Percentiles rank a stretch among this genome's conserved stretches.
phyloP scores from a whole-genome alignment of 2,888 invertebrate species.

The Thymelicus lineola region DNA sequence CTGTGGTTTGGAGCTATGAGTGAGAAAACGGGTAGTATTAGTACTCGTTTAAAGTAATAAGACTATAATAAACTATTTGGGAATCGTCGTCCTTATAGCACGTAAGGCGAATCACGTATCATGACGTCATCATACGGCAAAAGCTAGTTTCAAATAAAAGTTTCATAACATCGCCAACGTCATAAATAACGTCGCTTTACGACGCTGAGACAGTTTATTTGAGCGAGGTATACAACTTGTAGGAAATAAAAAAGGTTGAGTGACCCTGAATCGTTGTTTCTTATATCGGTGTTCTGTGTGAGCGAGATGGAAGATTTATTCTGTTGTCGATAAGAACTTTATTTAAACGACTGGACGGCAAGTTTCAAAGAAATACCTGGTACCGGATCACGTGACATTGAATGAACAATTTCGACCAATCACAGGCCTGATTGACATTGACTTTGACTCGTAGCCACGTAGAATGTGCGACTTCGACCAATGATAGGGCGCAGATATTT shows the following conservation, averaged over 20 bases:
- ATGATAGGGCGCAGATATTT: no score
- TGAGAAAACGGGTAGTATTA: no score
- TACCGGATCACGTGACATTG: no score
- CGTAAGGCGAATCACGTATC: not conserved
- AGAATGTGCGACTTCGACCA: no score
- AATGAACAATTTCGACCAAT: no score
- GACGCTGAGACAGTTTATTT: conserved; percentile 14
- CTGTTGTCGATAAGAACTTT: no score
- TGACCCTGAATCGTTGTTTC: not conserved
- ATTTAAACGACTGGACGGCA: no score
- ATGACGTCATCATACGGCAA: conserved; percentile 3
- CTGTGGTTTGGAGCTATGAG: no score
- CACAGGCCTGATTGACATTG: no score
- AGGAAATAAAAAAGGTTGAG: not conserved
- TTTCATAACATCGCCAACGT: conserved; percentile 4
- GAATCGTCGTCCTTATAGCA: not conserved
- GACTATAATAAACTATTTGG: not conserved
- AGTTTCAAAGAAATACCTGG: no score
- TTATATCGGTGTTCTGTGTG: not conserved
- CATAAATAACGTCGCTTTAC: conserved; percentile 6
- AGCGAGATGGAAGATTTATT: not conserved
- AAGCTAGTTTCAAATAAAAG: conserved; percentile 8
- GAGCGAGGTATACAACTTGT: not conserved
- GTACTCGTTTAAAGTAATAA: no score
- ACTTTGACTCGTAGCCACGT: no score